Conservation (phyloP, 2,797 vertebrate species). For the Halcyon smyrnensis region DNA sequence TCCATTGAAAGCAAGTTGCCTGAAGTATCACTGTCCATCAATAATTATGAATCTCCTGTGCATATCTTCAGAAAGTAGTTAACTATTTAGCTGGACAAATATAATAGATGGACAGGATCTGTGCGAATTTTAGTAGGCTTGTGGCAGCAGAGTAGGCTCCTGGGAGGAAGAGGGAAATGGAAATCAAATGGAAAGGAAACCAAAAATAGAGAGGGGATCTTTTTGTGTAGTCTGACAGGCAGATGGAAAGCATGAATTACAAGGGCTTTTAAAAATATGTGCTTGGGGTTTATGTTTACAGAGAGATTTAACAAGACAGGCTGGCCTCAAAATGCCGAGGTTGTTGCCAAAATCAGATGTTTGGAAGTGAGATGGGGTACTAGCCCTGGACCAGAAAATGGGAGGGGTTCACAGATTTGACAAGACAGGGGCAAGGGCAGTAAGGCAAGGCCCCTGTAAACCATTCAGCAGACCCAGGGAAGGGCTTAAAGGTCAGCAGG, state of each 20-base stretch:
- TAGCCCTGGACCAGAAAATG: background rate
- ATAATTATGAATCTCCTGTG: background rate
- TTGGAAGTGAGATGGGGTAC: background rate
- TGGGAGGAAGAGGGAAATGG: background rate
- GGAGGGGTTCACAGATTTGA: background rate
- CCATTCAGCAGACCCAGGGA: background rate
- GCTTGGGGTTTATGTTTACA: slow-evolving; percentile 39
- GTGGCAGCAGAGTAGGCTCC: background rate
- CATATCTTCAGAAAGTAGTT: background rate
- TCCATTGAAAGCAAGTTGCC: background rate
- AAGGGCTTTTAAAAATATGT: slow-evolving; percentile 34
- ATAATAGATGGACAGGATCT: background rate
- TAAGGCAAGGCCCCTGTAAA: background rate
- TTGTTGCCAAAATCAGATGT: slow-evolving; percentile 12
- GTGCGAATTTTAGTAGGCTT: background rate
- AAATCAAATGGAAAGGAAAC: slow-evolving; percentile 17
- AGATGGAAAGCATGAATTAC: slow-evolving; percentile 48
- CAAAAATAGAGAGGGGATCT: background rate
- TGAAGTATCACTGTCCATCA: background rate
- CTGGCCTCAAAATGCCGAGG: slow-evolving; percentile 4
- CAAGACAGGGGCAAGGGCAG: background rate
- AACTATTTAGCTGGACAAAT: background rate
- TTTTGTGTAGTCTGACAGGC: background rate
- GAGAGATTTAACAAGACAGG: slow-evolving; percentile 13
- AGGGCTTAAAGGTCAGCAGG: background rate